phyloP scores from a whole-genome alignment of 1,140 invertebrate species.

The Bombus vancouverensis region DNA sequence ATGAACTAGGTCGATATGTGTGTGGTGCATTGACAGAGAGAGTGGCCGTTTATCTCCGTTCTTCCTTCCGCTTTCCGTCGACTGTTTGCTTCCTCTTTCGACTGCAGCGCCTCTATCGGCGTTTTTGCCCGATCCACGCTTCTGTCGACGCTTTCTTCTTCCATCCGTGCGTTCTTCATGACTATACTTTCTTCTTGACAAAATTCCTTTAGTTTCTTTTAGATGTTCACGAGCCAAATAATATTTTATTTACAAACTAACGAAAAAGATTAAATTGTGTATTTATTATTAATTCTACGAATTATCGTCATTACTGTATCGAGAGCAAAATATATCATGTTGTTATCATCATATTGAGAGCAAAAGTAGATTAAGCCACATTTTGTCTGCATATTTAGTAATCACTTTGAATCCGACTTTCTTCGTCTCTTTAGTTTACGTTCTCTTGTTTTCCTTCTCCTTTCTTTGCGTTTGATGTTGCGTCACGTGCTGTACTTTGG shows the following conservation, averaged over 20 bases:
- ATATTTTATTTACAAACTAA: too few species aligned
- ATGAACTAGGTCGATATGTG: conserved; percentile 77
- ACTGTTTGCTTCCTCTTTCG: conserved; percentile 2
- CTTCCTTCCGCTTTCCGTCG: conserved; percentile 13
- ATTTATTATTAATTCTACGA: too few species aligned
- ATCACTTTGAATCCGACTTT: neutral
- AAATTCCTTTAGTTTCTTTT: too few species aligned
- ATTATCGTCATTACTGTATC: too few species aligned
- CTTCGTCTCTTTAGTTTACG: neutral
- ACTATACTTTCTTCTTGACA: neutral
- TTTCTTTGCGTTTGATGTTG: neutral
- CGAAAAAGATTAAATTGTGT: too few species aligned
- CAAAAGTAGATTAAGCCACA: too few species aligned
- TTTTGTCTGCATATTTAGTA: too few species aligned
- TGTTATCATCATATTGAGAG: too few species aligned
- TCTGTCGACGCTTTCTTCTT: neutral
- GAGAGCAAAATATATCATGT: too few species aligned
- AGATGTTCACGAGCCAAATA: too few species aligned
- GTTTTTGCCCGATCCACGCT: neutral
- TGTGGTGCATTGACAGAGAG: conserved; percentile 75
- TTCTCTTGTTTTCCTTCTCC: neutral
- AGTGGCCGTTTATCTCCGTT: conserved; percentile 50
- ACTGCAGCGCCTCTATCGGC: neutral
- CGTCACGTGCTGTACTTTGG: neutral
- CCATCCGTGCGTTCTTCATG: too few species aligned